Percentiles rank a stretch among this genome's conserved stretches.
Conservation (phyloP, 2,113 vertebrate species). For the Eurypyga helias region DNA sequence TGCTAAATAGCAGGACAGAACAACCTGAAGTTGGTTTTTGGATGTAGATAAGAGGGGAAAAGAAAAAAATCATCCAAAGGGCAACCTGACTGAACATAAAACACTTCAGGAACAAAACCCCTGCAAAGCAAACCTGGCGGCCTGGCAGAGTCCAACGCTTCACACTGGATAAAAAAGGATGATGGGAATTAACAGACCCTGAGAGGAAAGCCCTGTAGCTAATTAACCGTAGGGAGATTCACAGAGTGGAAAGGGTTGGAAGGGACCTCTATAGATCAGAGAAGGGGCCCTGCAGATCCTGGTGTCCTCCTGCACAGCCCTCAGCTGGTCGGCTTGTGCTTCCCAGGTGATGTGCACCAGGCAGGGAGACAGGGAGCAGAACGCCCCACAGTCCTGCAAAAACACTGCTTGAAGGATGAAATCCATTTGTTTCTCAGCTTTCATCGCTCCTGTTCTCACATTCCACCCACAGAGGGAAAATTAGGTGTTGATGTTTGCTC, state of each 20-base stretch:
- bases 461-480: constrained; percentile 42
- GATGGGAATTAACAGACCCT: not conserved
- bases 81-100: not conserved
- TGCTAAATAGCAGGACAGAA: not conserved
- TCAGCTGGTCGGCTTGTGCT: not conserved
- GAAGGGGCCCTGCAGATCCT: not conserved
- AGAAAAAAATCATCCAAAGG: not conserved
- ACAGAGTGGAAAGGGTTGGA: too few species aligned
- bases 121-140: not conserved
- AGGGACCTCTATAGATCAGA: too few species aligned
- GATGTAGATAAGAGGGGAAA: not conserved
- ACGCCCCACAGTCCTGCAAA: not conserved
- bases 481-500: not conserved
- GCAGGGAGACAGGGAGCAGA: not conserved
- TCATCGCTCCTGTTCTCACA: not conserved
- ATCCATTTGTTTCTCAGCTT: constrained; percentile 34
- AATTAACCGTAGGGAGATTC: not conserved
- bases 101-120: not conserved
- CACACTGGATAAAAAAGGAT: not conserved
- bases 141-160: not conserved
- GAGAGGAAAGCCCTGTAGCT: not conserved
- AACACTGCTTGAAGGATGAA: not conserved
- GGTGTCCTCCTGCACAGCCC: not conserved
- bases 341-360: not conserved
- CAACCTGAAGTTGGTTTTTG: not conserved